phyloP scores from a whole-genome alignment of 2,113 vertebrate species.

The Nothocercus julius region DNA sequence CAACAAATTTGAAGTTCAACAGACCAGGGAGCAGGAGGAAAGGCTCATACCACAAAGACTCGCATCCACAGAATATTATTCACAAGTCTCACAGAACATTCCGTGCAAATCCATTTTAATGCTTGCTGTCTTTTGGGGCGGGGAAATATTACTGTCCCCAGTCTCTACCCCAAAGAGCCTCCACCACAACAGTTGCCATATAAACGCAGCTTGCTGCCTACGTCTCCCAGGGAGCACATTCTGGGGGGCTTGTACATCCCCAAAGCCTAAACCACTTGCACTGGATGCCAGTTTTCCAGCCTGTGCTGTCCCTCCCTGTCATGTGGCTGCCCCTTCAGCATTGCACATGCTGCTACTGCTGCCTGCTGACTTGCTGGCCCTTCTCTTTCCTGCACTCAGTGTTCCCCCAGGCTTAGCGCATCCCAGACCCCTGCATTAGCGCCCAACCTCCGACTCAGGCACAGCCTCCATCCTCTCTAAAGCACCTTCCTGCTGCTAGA shows the following conservation, averaged over 20 bases:
- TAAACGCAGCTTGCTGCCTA: background rate
- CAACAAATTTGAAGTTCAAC: background rate
- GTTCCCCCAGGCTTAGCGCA: background rate
- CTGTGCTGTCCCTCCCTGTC: accelerated
- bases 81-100: background rate
- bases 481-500: background rate
- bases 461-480: background rate
- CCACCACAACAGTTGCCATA: background rate
- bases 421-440: background rate
- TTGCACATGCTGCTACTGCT: background rate
- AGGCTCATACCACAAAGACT: background rate
- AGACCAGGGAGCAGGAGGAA: background rate
- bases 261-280: background rate
- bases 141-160: background rate
- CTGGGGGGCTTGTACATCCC: background rate
- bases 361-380: background rate
- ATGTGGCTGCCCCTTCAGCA: background rate
- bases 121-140: background rate
- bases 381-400: background rate
- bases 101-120: background rate
- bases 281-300: background rate
- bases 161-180: background rate
- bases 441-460: background rate
- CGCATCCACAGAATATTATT: background rate
- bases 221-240: background rate